These are phyloP conservation scores for Axea sp. DNA, from an alignment of 2,888 invertebrate genomes.

Conservation along the genomic window DNA sequence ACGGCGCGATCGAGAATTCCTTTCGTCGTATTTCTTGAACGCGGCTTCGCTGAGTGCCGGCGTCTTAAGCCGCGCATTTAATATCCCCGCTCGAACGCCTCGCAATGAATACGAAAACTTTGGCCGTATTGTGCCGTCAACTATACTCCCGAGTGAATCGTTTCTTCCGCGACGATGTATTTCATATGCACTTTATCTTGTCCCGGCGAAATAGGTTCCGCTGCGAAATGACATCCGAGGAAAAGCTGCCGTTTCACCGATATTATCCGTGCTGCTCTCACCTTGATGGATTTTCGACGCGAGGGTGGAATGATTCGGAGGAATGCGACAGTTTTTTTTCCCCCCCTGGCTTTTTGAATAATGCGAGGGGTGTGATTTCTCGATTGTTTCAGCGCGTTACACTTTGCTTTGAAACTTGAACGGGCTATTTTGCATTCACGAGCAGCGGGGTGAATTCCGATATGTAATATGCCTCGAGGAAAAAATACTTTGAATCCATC, in stretches of 20 bases:
- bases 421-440: slow-evolving; percentile 47
- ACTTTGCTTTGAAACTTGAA: slow-evolving; percentile 43
- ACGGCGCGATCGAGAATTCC: slow-evolving; percentile 49
- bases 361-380: slow-evolving; percentile 53
- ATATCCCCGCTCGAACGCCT: slow-evolving; percentile 58
- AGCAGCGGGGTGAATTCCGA: slow-evolving; percentile 32
- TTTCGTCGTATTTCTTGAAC: slow-evolving; percentile 45
- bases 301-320: slow-evolving; percentile 35
- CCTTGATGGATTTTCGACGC: slow-evolving; percentile 52
- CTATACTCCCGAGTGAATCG: slow-evolving; percentile 46
- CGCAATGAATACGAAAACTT: slow-evolving; percentile 62
- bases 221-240: slow-evolving; percentile 50
- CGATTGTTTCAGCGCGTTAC: slow-evolving; percentile 52
- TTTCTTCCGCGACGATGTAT: slow-evolving; percentile 57
- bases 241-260: slow-evolving; percentile 45
- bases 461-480: slow-evolving; percentile 29
- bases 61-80: slow-evolving; percentile 60
- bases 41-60: slow-evolving; percentile 43
- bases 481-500: slow-evolving; percentile 42
- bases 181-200: slow-evolving; percentile 61
- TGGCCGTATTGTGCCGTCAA: slow-evolving; percentile 51
- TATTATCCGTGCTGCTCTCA: slow-evolving; percentile 40
- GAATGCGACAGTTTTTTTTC: slow-evolving; percentile 30
- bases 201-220: slow-evolving; percentile 51
- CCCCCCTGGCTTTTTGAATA: slow-evolving; percentile 36